phyloP scores from a whole-genome alignment of 2,797 vertebrate genomes.

The Tragelaphus eurycerus region DNA sequence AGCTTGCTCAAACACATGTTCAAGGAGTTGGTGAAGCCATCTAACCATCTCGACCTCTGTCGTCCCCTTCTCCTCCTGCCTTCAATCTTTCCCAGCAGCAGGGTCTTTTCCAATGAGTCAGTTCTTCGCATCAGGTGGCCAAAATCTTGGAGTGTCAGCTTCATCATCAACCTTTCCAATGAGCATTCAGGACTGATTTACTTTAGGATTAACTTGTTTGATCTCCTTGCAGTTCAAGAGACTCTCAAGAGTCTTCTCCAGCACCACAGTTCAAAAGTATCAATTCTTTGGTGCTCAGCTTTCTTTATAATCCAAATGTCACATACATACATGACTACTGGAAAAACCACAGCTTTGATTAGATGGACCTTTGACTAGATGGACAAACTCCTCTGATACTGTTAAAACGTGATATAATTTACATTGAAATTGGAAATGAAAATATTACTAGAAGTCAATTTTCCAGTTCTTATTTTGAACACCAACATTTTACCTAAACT shows the following conservation, averaged over 20 bases:
- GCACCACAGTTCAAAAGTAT: not conserved
- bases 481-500: not conserved
- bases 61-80: not conserved
- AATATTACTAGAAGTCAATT: not conserved
- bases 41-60: not conserved
- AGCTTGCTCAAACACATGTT: not conserved
- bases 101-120: not conserved
- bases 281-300: not conserved
- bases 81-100: not conserved
- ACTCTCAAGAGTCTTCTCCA: not conserved
- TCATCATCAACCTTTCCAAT: not conserved
- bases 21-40: rapidly evolving
- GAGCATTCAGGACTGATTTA: not conserved
- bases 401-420: not conserved
- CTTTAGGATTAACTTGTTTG: not conserved
- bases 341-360: not conserved
- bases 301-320: not conserved
- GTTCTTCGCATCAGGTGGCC: not conserved
- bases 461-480: not conserved
- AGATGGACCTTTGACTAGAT: not conserved
- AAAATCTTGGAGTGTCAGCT: not conserved
- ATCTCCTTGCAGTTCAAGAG: not conserved
- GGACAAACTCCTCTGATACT: not conserved
- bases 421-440: not conserved
- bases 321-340: not conserved